These are phyloP conservation scores for Phrynocephalus guinanensis DNA, from an alignment of 2,797 vertebrate genomes.

Conservation along the genomic window DNA sequence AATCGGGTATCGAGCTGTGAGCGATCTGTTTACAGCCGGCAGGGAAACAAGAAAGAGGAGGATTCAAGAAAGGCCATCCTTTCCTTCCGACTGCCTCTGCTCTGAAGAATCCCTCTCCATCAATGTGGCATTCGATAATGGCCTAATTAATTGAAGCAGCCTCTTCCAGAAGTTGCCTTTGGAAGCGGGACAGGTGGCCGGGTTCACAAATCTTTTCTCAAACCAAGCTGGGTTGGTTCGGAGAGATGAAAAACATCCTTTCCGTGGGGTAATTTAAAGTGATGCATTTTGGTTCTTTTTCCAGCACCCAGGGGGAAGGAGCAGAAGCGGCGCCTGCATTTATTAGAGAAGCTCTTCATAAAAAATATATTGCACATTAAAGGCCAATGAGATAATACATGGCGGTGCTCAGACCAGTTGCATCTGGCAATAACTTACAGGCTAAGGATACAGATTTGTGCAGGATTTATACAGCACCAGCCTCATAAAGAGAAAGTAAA, in stretches of 20 bases:
- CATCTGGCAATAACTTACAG: not conserved
- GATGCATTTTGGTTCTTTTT: too few relatives aligned
- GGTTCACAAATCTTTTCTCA: not conserved
- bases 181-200: rapidly evolving
- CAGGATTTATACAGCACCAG: constrained; percentile 40
- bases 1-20: not conserved
- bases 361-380: constrained; percentile 26
- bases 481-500: constrained; percentile 27
- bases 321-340: not conserved
- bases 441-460: constrained; percentile 29
- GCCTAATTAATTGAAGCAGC: not conserved
- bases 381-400: constrained; percentile 6
- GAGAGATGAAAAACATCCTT: not conserved
- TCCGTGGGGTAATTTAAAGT: not conserved
- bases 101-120: not conserved
- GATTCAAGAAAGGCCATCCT: rapidly evolving
- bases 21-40: not conserved
- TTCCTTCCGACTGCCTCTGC: rapidly evolving
- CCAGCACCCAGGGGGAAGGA: not conserved
- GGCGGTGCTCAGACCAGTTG: constrained; percentile 30
- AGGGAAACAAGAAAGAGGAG: rapidly evolving
- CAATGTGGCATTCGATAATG: not conserved
- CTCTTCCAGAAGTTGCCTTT: not conserved
- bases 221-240: rapidly evolving
- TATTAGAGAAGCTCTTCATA: constrained; percentile 24